Percentiles rank a stretch among this genome's conserved stretches.
Evolutionary conservation across 2,888 invertebrate genomes (phyloP).

Genomic region (Cheilosia soror): DNA sequence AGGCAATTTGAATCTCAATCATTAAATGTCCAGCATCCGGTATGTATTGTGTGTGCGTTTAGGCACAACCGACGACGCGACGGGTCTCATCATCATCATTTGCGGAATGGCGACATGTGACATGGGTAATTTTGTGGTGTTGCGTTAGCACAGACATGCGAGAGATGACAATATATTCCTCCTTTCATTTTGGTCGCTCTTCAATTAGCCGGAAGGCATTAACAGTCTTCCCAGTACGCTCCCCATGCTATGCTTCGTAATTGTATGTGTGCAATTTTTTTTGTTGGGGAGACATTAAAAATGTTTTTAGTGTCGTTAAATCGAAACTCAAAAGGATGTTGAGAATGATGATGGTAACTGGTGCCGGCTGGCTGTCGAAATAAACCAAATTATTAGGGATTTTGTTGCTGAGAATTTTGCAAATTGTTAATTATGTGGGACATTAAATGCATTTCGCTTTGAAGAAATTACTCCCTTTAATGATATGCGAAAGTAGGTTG

Average conservation of each 20-base stretch:
- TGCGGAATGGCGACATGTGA: slow-evolving; percentile 53
- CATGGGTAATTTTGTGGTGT: slow-evolving; percentile 51
- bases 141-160: slow-evolving; percentile 20
- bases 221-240: slow-evolving; percentile 22
- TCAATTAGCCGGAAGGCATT: slow-evolving; percentile 57
- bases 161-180: slow-evolving; percentile 22
- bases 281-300: slow-evolving; percentile 27
- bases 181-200: slow-evolving; percentile 31
- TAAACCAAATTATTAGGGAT: neutral
- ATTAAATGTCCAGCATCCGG: slow-evolving; percentile 59
- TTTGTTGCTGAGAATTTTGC: neutral
- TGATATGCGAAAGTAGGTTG: neutral
- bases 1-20: slow-evolving; percentile 51
- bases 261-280: slow-evolving; percentile 14
- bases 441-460: slow-evolving; percentile 3
- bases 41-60: slow-evolving; percentile 13
- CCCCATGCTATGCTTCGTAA: slow-evolving; percentile 16
- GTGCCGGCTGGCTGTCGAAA: neutral
- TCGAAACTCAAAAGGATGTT: slow-evolving; percentile 17
- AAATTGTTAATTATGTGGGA: slow-evolving; percentile 9
- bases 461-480: neutral
- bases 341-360: slow-evolving; percentile 14
- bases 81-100: slow-evolving; percentile 36
- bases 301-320: slow-evolving; percentile 31
- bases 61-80: neutral